These are phyloP conservation scores for Adelosebastes latens DNA, from an alignment of 2,797 vertebrate species.

Conservation along the genomic window DNA sequence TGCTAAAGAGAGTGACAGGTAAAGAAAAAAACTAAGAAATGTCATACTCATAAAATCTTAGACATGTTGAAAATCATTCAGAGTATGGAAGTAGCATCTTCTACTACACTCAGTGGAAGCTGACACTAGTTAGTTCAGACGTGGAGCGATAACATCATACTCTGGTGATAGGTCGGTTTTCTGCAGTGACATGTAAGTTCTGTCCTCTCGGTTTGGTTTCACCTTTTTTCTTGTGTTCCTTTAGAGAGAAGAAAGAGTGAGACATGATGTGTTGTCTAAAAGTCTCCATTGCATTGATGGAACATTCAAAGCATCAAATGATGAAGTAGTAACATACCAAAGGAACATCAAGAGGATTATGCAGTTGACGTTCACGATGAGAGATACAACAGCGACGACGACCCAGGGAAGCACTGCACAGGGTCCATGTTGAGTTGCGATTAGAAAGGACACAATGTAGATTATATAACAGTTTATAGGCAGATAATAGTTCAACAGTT, in stretches of 20 bases:
- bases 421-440: neutral
- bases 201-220: slow-evolving; percentile 15
- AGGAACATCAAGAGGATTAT: neutral
- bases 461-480: too few relatives aligned
- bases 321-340: slow-evolving; percentile 10
- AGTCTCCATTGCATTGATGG: neutral
- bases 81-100: neutral
- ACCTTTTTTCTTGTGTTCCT: slow-evolving; percentile 11
- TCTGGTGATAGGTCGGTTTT: neutral
- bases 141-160: slow-evolving; percentile 22
- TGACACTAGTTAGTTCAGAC: neutral
- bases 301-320: neutral
- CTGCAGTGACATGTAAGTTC: slow-evolving; percentile 18
- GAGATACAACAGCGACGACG: slow-evolving; percentile 1
- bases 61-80: neutral
- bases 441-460: neutral
- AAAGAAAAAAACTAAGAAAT: neutral
- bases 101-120: neutral
- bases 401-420: neutral
- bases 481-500: too few relatives aligned
- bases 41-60: neutral
- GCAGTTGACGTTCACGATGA: slow-evolving; percentile 12
- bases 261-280: neutral
- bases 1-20: too few relatives aligned
- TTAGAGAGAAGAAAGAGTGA: neutral